Conservation (phyloP, 2,113 vertebrate species). For the Cacatua alba region DNA sequence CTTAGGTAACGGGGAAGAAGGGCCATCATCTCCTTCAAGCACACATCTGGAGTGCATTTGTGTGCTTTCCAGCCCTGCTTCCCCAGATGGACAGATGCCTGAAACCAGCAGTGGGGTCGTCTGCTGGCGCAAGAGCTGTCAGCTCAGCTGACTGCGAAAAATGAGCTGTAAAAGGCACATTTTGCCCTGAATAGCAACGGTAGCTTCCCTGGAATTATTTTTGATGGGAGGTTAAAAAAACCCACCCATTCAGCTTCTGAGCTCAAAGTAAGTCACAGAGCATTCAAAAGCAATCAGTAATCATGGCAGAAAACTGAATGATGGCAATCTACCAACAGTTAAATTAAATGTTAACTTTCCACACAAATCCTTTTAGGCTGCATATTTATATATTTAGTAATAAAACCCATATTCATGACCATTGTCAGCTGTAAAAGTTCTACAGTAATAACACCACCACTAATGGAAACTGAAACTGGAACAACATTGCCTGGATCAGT, state of each 20-base stretch:
- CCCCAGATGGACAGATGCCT: neutral
- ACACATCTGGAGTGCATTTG: neutral
- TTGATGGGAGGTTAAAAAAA: neutral
- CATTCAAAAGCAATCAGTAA: constrained; percentile 4
- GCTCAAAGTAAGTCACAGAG: neutral
- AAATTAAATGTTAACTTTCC: constrained; percentile 55
- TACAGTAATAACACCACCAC: neutral
- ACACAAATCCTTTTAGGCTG: constrained; percentile 46
- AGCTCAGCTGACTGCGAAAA: neutral
- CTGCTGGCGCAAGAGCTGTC: neutral
- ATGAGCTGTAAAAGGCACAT: neutral
- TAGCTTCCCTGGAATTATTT: neutral
- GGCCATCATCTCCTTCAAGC: neutral
- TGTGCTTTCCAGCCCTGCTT: neutral
- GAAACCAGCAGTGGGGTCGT: neutral
- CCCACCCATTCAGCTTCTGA: neutral
- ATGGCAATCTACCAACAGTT: constrained; percentile 40
- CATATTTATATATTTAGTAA: constrained; percentile 45
- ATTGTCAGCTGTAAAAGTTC: constrained; percentile 25
- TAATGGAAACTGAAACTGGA: constrained; percentile 35
- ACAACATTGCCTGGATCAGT: neutral
- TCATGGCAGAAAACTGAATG: neutral
- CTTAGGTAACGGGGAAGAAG: neutral
- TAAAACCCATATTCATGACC: constrained; percentile 45
- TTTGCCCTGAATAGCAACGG: neutral